Evolutionary conservation across 2,113 vertebrate genomes (phyloP), one percentile per base, ranked within the genome.

Genomic region (Lipophrys pholis): DNA sequence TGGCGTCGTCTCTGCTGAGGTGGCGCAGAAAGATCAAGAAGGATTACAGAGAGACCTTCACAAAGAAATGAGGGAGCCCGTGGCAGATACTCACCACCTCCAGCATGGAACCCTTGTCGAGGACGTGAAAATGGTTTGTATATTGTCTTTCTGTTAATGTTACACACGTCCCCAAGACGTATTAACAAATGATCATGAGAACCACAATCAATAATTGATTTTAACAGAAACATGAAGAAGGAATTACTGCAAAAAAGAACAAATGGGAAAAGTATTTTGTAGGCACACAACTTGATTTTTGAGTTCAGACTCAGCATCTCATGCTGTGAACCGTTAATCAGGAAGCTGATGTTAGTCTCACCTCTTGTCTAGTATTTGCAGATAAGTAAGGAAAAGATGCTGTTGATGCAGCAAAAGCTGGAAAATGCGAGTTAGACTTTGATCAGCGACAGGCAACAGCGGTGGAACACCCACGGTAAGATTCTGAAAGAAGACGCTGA

Each of bases 151-250:
- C 21, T 30, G 21, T 30, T 30, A n/a, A n/a, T n/a, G n/a, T n/a
- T n/a, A n/a, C 21, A 30, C 21, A 30, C 21, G 21, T 1, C 7
- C 8, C 4, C 38, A 2, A 49, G 17, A 40, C n/a, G 54, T 66
- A 65, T 50, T 7, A 49, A 12, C 41, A 54, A 54, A 2, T 43
- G 38, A 30, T 0, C 8, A 4, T 14, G 5, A 54, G 9, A 15
- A 9, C 8, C 36, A 10, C n/a, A 61, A 65, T 55, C 7, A 43
- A 0, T 0, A 17, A 5, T 40, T 35, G 78, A 15, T 3, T 69
- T 70, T 8, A 69, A 83, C 94, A 99, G 97, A 96, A 94, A 91
- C 94, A 96, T 0, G 63, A 94, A 0, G 93, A 96, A 83, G 94
- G 96, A 82, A 85, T 95, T 51, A 91, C 92, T 5, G 80, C 49